phyloP scores from a whole-genome alignment of 2,113 vertebrate genomes.

The Hyperoodon ampullatus region DNA sequence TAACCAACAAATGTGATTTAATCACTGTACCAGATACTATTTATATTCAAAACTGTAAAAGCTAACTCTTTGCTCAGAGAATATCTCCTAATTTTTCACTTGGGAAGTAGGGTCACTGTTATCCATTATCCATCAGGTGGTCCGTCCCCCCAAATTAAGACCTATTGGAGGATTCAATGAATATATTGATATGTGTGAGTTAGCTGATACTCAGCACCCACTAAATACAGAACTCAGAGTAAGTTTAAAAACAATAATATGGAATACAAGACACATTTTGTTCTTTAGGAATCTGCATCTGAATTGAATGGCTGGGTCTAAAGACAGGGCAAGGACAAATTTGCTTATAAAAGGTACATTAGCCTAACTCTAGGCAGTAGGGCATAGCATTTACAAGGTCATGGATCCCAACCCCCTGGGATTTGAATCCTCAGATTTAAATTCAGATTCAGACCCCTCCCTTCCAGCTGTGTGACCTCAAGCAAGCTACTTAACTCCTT shows the following conservation, averaged over 20 bases:
- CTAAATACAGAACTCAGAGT: not conserved
- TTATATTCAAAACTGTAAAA: not conserved
- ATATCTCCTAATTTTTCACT: not conserved
- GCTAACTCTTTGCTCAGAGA: not conserved
- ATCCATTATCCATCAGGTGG: not conserved
- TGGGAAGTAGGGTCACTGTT: not conserved
- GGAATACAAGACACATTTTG: not conserved
- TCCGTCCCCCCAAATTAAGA: not conserved
- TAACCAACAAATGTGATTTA: constrained; percentile 4
- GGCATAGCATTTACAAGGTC: not conserved
- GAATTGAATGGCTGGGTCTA: not conserved
- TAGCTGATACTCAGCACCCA: not conserved
- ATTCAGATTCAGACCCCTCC: not conserved
- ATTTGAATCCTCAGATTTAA: constrained; percentile 18
- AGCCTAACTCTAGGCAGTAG: not conserved
- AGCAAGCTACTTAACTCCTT: not conserved
- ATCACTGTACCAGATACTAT: not conserved
- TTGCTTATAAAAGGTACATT: not conserved
- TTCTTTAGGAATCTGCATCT: constrained; percentile 17
- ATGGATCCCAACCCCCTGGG: not conserved
- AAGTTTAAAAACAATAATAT: constrained; percentile 36
- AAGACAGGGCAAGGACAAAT: constrained; percentile 31
- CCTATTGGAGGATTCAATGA: not conserved
- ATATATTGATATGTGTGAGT: not conserved
- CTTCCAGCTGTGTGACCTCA: constrained; percentile 9